These are phyloP conservation scores for Apis dorsata DNA, from an alignment of 1,140 invertebrate species.

Conservation along the genomic window DNA sequence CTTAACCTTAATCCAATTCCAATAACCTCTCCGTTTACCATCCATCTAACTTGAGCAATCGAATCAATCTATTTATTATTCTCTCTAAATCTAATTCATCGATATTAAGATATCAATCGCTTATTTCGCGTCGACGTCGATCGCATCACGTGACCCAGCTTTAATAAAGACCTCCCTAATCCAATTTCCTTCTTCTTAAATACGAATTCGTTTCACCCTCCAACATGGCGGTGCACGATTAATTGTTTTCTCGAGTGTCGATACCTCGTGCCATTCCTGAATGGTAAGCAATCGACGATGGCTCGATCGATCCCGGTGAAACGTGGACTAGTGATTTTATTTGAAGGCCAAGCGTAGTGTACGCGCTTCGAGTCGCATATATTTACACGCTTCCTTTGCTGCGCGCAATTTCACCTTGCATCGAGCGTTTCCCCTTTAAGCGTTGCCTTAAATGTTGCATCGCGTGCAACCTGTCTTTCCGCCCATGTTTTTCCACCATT, in stretches of 20 bases:
- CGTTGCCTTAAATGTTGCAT: conserved; percentile 30
- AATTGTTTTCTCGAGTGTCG: conserved; percentile 45
- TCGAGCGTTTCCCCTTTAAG: conserved; percentile 13
- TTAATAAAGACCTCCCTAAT: background rate
- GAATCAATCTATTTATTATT: background rate
- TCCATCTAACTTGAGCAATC: too few species aligned
- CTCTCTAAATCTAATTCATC: background rate
- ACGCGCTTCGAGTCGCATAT: background rate
- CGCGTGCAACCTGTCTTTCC: conserved; percentile 9
- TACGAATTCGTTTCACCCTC: conserved; percentile 11
- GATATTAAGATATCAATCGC: background rate
- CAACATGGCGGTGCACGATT: background rate
- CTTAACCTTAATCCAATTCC: too few species aligned
- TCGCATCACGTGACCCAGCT: conserved; percentile 20
- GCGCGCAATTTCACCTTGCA: conserved; percentile 7
- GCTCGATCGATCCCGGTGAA: conserved; percentile 27
- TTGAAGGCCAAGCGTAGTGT: background rate
- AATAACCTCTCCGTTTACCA: too few species aligned
- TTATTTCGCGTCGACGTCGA: conserved; percentile 23
- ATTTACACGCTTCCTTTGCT: background rate
- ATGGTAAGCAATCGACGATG: background rate
- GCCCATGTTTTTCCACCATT: background rate
- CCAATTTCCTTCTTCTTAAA: conserved; percentile 23
- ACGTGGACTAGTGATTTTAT: conserved; percentile 34
- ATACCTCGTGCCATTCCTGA: background rate